Evolutionary conservation across 2,797 vertebrate species (phyloP), one percentile per base, ranked within the genome.

Genomic region (Bucorvus abyssinicus): DNA sequence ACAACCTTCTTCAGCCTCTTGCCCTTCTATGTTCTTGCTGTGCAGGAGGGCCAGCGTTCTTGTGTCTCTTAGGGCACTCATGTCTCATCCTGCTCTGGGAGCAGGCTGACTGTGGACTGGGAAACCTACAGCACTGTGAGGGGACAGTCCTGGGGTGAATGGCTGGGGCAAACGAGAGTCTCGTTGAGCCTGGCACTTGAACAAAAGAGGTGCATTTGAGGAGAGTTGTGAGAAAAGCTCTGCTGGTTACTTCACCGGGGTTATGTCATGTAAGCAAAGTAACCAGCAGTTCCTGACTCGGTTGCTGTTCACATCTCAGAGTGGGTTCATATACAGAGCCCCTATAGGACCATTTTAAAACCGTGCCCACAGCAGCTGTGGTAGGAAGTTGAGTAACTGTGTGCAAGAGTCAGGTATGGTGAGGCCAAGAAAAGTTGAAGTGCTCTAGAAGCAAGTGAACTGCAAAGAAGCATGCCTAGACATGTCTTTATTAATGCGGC

Each of bases 351-450:
- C 3, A 6, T 89, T 92, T 92, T 89, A 85, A 75, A 95, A 91
- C 42, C 0, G 0, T 6, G 2, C 36, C 68, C 68, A 11, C 56
- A 65, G 57, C 38, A 70, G 27, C 36, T 93, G 61, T 4, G 2
- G 27, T 80, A 74, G 78, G 64, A 91, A 81, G 42, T 94, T 96
- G 94, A 53, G 84, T 80, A 95, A 95, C 38, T 80, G 29, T 21
- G 38, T 49, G 55, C 75, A 96, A 85, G 79, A 91, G 87, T 83
- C 79, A 88, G 68, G 53, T 84, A 4, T 0, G 0, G 57, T 34
- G n/a, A 87, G 53, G 56, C 76, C 56, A 60, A 38, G 45, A 91
- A 53, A 84, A 52, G 59, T 79, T 68, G 32, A 76, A 84, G 75
- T 19, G 52, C 59, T 89, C 71, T 27, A 30, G 63, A 57, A 93